Evolutionary conservation across 2,888 invertebrate species (phyloP).

Genomic region (Hypselothyrea guttata): DNA sequence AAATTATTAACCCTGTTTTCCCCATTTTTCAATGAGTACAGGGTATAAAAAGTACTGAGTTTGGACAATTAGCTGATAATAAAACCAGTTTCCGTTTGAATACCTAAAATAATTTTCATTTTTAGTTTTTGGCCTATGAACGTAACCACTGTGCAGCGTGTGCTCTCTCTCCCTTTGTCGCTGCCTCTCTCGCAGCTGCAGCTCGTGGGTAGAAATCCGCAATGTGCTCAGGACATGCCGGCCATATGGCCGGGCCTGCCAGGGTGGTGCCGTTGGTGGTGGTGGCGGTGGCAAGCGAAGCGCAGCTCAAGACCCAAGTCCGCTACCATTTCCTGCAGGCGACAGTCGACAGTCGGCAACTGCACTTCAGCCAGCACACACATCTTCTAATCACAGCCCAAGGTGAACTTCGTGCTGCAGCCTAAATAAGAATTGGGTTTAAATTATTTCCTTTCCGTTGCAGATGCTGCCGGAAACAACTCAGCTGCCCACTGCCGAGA

Average conservation of each 20-base stretch:
- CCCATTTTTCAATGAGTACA: too few species aligned
- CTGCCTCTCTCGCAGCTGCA: constrained; percentile 48
- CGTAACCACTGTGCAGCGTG: too few species aligned
- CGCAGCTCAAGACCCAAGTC: constrained; percentile 32
- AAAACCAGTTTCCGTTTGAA: too few species aligned
- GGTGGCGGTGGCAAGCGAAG: constrained; percentile 49
- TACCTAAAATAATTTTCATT: too few species aligned
- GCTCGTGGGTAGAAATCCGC: constrained; percentile 63
- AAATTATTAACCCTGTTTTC: too few species aligned
- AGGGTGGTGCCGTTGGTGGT: constrained; percentile 27
- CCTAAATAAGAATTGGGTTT: neutral
- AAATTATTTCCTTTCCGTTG: neutral
- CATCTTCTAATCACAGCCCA: constrained; percentile 52
- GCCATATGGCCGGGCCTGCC: constrained; percentile 55
- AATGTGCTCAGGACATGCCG: constrained; percentile 67
- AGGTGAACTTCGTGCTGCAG: too few species aligned
- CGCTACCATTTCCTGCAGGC: constrained; percentile 46
- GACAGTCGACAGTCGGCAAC: constrained; percentile 44
- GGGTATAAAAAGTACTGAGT: too few species aligned
- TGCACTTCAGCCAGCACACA: constrained; percentile 53
- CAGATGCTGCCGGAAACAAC: constrained; percentile 59
- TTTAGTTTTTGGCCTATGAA: too few species aligned
- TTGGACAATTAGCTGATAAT: too few species aligned
- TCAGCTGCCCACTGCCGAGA: constrained; percentile 2
- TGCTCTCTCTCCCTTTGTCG: constrained; percentile 3